Conservation (phyloP, 1,140 invertebrate species). For the Drosophila takahashii region DNA sequence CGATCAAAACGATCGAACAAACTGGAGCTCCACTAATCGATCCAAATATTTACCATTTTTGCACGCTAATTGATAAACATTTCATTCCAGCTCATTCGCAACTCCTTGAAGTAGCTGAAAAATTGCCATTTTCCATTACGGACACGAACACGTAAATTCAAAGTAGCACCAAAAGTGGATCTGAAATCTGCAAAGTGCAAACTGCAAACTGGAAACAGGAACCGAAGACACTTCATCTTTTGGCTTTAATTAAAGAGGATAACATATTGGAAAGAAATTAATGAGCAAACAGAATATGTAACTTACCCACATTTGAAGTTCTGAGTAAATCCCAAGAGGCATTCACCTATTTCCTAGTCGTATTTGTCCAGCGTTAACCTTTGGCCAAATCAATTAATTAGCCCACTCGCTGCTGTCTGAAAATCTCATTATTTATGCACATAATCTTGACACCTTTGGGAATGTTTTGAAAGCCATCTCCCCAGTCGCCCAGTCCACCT, state of each 20-base stretch:
- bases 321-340: background rate
- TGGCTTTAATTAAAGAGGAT: background rate
- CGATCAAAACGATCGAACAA: background rate
- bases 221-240: background rate
- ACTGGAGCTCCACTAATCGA: constrained; percentile 21
- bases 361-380: constrained; percentile 33
- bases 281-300: constrained; percentile 10
- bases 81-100: constrained; percentile 14
- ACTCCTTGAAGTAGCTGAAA: constrained; percentile 12
- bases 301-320: background rate
- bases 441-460: constrained; percentile 56
- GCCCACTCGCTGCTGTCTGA: constrained; percentile 43
- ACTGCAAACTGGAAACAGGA: constrained; percentile 1
- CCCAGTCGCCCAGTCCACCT: constrained; percentile 19
- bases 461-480: constrained; percentile 48
- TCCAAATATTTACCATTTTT: constrained; percentile 47
- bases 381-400: constrained; percentile 54
- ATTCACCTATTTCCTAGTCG: constrained; percentile 7
- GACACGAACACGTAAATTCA: constrained; percentile 23
- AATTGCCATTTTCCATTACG: constrained; percentile 32
- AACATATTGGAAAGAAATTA: too few relatives aligned
- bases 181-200: constrained; percentile 2
- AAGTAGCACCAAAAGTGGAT: constrained; percentile 10
- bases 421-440: constrained; percentile 58
- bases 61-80: constrained; percentile 43